Base-by-base conservation (phyloP, 2,888 invertebrate species). In the Norana najaformis region DNA sequence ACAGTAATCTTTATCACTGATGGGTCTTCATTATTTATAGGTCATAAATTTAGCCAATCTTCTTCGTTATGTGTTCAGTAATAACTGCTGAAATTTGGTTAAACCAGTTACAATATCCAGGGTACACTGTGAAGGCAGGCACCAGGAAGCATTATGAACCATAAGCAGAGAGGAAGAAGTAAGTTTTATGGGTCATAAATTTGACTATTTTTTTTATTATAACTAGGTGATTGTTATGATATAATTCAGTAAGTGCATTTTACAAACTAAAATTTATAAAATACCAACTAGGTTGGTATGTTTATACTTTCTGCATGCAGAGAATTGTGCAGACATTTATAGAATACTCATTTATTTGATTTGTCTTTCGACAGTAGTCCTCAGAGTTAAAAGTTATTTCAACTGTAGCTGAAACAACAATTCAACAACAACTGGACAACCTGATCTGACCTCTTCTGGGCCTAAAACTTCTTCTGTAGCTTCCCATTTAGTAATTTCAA, bases 11-110 rank as follows among this genome's bases (percentile, higher is more conserved):
- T 69, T n/a, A 69, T 30, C 8, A 69, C n/a, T 2, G n/a, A n/a
- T n/a, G 69, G 69, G n/a, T 69, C 69, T 69, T 30, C 69, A n/a
- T 69, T 69, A 69, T 69, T 69, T 69, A 69, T 69, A n/a, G n/a
- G n/a, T 69, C n/a, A 8, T n/a, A 69, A 69, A n/a, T 69, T 69
- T 69, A 69, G 8, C 69, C 69, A 69, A 30, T 69, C n/a, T 69
- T 69, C 69, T 69, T 69, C n/a, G 11, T 69, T n/a, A 8, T 4
- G 18, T 41, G 41, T 41, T n/a, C n/a, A n/a, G n/a, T n/a, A n/a
- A n/a, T n/a, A n/a, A n/a, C n/a, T n/a, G n/a, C n/a, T n/a, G n/a
- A n/a, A n/a, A n/a, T n/a, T n/a, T n/a, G n/a, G n/a, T n/a, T n/a
- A n/a, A n/a, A n/a, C n/a, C n/a, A n/a, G n/a, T n/a, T n/a, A n/a